Conservation (phyloP, 2,797 vertebrate genomes). For the Acanthurus lineatus region DNA sequence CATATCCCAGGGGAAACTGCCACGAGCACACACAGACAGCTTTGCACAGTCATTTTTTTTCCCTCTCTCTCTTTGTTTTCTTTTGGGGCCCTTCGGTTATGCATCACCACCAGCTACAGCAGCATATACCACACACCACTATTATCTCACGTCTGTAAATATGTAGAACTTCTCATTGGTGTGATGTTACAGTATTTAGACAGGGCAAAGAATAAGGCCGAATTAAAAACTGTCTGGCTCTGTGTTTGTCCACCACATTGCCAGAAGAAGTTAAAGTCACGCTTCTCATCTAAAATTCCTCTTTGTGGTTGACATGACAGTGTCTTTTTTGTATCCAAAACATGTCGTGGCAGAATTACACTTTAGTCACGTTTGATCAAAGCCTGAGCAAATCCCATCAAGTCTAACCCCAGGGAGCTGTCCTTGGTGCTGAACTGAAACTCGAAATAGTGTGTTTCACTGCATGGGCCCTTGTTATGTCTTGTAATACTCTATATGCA, state of each 20-base stretch:
- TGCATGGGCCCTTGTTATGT: neutral
- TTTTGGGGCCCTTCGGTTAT: conserved; percentile 8
- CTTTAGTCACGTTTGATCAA: conserved; percentile 47
- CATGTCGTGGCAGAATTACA: conserved; percentile 23
- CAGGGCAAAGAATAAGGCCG: neutral
- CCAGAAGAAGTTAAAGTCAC: conserved; percentile 9
- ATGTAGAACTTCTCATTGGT: neutral
- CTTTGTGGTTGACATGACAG: neutral
- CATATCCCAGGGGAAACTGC: conserved; percentile 45
- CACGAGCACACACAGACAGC: conserved; percentile 5
- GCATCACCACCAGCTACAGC: neutral
- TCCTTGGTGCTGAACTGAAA: conserved; percentile 75
- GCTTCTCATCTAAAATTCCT: neutral
- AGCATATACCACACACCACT: neutral
- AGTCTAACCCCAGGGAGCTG: conserved; percentile 61
- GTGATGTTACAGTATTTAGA: neutral
- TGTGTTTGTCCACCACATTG: neutral
- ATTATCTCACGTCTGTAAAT: neutral
- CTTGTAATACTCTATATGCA: neutral
- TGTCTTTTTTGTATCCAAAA: conserved; percentile 1
- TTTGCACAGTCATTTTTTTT: conserved; percentile 14
- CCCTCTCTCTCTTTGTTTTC: neutral
- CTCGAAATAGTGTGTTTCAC: neutral
- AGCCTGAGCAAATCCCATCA: conserved; percentile 45
- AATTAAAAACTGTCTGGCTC: neutral